Percentiles rank a stretch among this genome's conserved stretches.
Evolutionary conservation across 2,888 invertebrate genomes (phyloP).

Genomic region (Atethmia centrago): DNA sequence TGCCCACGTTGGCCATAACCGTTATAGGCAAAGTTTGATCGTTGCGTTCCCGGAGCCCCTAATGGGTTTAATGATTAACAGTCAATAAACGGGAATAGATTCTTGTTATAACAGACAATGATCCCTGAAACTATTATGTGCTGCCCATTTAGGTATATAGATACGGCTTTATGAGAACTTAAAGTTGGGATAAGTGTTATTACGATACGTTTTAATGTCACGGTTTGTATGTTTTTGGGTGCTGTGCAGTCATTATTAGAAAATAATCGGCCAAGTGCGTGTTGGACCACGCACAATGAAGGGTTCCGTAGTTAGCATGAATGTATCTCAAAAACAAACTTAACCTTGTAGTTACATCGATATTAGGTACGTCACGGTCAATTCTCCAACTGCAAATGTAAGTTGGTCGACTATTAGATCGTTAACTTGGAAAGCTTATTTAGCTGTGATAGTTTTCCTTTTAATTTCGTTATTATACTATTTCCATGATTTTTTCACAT

Average conservation of each 20-base stretch:
- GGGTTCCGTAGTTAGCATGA: no score
- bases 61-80: slow-evolving; percentile 78
- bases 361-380: no score
- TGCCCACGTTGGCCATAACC: slow-evolving; percentile 69
- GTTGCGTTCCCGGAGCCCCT: slow-evolving; percentile 68
- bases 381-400: no score
- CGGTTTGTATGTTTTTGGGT: slow-evolving; percentile 41
- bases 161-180: slow-evolving; percentile 55
- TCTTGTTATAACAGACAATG: slow-evolving; percentile 68
- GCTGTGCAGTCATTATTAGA: slow-evolving; percentile 15
- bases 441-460: no score
- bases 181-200: slow-evolving; percentile 58
- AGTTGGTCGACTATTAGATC: no score
- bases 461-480: no score
- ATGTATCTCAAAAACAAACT: no score
- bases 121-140: slow-evolving; percentile 62
- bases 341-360: no score
- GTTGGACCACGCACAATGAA: no score
- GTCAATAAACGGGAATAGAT: slow-evolving; percentile 76
- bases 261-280: no score
- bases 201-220: slow-evolving; percentile 51
- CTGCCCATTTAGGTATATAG: slow-evolving; percentile 39
- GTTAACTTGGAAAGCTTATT: no score
- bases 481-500: no score
- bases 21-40: slow-evolving; percentile 81